Evolutionary conservation across 2,797 vertebrate genomes (phyloP), one percentile per base, ranked within the genome.

Genomic region (Sebastes taczanowskii): DNA sequence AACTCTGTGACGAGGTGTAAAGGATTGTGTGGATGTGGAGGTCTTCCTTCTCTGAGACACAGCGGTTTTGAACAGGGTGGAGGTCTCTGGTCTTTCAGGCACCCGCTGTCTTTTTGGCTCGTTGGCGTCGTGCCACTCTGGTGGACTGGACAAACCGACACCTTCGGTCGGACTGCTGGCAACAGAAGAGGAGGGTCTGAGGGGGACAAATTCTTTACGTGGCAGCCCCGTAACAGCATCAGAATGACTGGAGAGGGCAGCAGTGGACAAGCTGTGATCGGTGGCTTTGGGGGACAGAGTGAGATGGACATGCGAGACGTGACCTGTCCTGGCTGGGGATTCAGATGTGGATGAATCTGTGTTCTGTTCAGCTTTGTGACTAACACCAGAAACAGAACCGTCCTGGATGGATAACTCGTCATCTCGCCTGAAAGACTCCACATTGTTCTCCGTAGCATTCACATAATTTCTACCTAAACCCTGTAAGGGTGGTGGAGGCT

Each of bases 301-400:
- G 74, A 97, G 91, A 59, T 85, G 96, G 80, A 97, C 84, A 30
- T 94, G 94, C 7, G 97, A 97, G 55, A 97, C 2, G 6, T 90
- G 92, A 20, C 89, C 92, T 4, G 90, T 95, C 75, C 74, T 93
- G 72, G 70, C 18, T 2, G 91, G 89, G 7, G 91, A 74, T 0
- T 85, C 59, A 35, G 73, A 80, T 49, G 80, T 14, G 2, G 55
- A 42, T 8, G 88, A 65, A 0, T 2, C 8, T 22, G 46, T 4
- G 6, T 80, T 2, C 32, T 73, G 62, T 23, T 74, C 58, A 29
- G 55, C 49, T 22, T 29, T 23, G 1, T 35, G 75, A 65, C 52
- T 3, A 34, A 32, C 25, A 46, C 23, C 78, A 38, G 81, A 69
- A 32, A 25, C 52, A 16, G 77, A 79, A 22, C 62, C 7, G 11